These are phyloP conservation scores for Phalacrocorax brasilianus DNA, from an alignment of 2,113 vertebrate species.

Conservation along the genomic window DNA sequence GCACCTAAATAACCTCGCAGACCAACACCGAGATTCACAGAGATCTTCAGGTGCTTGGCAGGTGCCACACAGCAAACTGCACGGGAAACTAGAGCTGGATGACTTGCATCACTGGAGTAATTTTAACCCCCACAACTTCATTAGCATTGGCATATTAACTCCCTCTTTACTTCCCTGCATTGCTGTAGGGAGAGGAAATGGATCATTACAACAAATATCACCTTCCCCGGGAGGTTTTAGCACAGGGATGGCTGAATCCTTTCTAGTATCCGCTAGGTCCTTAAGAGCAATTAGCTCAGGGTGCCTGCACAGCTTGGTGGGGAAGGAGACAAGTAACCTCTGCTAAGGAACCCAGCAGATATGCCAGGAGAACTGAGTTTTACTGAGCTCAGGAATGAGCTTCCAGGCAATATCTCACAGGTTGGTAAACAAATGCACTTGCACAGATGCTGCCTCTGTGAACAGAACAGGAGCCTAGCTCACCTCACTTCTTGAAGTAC, in stretches of 20 bases:
- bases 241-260: not conserved
- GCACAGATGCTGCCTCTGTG: fast-evolving
- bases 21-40: fast-evolving
- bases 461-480: not conserved
- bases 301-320: not conserved
- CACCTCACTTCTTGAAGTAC: not conserved
- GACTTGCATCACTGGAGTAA: fast-evolving
- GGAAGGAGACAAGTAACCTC: not conserved
- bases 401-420: not conserved
- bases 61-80: not conserved
- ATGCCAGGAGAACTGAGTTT: not conserved
- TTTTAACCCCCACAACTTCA: not conserved
- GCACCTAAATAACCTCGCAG: not conserved
- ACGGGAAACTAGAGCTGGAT: not conserved
- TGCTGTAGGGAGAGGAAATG: not conserved
- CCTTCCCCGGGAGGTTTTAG: not conserved
- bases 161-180: not conserved
- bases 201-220: not conserved
- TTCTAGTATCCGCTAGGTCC: not conserved
- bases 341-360: not conserved
- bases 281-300: not conserved
- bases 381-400: not conserved
- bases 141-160: not conserved
- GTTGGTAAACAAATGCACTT: not conserved
- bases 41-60: not conserved